phyloP scores from a whole-genome alignment of 2,113 vertebrate species.

The Melanocharis versteri region DNA sequence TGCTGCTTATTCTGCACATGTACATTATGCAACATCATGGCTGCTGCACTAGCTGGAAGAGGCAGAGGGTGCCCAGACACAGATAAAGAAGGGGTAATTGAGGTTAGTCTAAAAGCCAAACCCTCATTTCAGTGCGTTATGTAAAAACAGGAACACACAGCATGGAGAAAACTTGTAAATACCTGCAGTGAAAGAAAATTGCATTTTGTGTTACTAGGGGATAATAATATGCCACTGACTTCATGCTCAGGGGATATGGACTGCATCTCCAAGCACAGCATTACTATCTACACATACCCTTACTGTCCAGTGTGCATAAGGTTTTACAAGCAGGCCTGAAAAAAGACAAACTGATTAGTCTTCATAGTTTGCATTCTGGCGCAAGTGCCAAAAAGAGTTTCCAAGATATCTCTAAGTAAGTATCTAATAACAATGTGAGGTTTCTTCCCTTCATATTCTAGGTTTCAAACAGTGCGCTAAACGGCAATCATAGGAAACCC shows the following conservation, averaged over 20 bases:
- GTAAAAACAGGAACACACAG: background rate
- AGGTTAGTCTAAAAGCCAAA: background rate
- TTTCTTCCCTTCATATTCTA: slow-evolving; percentile 43
- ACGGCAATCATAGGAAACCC: slow-evolving; percentile 55
- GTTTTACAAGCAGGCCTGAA: background rate
- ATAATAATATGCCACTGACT: background rate
- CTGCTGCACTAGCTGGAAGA: background rate
- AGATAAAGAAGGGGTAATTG: background rate
- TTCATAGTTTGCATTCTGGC: background rate
- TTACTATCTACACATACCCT: background rate
- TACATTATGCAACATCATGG: background rate
- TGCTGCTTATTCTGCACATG: background rate
- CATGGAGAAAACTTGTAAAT: background rate
- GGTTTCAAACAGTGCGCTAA: slow-evolving; percentile 66
- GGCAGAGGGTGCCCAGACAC: background rate
- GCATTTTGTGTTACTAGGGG: background rate
- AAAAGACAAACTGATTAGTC: background rate
- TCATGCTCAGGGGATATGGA: background rate
- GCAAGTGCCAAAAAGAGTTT: background rate
- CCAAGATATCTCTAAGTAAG: background rate
- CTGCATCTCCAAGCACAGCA: background rate
- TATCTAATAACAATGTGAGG: background rate
- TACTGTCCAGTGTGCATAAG: background rate
- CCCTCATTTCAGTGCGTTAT: background rate
- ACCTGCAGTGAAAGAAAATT: background rate